A percentile compares a stretch with the other conserved stretches of the same genome.
Evolutionary conservation across 2,113 vertebrate genomes (phyloP).

Genomic region (Carollia perspicillata): DNA sequence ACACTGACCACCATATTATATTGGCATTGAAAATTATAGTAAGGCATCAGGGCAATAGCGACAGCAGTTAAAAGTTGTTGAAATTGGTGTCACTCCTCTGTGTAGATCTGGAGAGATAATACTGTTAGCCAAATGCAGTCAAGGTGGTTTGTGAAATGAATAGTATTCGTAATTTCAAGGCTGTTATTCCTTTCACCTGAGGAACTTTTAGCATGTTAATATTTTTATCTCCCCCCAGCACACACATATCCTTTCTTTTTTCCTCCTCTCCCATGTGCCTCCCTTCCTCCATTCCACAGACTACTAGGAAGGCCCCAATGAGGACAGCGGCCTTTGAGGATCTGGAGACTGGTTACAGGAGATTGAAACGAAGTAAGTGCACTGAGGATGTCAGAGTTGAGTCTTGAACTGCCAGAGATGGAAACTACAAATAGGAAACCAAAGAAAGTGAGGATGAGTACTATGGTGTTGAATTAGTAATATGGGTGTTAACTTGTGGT

Average conservation of each 20-base stretch:
- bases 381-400: neutral
- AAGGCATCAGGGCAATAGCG: neutral
- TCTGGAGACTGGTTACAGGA: neutral
- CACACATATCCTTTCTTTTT: neutral
- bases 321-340: neutral
- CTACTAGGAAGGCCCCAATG: neutral
- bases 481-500: neutral
- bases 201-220: neutral
- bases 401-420: neutral
- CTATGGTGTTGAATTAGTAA: neutral
- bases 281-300: neutral
- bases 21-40: neutral
- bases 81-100: neutral
- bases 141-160: neutral
- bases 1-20: neutral
- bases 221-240: neutral
- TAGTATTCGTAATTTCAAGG: neutral
- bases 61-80: neutral
- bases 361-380: neutral
- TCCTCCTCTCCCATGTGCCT: accelerated
- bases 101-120: neutral
- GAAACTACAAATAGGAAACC: neutral
- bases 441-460: neutral
- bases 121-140: neutral
- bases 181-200: neutral